Percentiles rank a stretch among this genome's conserved stretches.
Evolutionary conservation across 2,113 vertebrate species (phyloP).

Genomic region (Prionailurus bengalensis): DNA sequence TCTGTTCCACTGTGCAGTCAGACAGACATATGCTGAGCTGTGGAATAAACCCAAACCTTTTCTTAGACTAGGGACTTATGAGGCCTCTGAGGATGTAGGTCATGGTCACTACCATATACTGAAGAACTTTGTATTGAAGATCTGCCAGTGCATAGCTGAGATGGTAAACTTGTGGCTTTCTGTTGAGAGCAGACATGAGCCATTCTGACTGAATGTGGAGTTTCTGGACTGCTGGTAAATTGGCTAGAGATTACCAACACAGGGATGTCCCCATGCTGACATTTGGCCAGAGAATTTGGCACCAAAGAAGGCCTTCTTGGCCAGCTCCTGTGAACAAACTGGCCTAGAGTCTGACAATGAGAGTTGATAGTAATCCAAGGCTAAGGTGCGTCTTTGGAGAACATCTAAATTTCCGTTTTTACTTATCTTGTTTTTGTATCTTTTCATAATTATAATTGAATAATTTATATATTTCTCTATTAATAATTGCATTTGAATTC

Average conservation of each 20-base stretch:
- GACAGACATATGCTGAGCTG: conserved; percentile 58
- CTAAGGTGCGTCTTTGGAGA: neutral
- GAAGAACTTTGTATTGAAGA: neutral
- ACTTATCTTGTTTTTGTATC: conserved; percentile 5
- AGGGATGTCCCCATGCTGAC: conserved; percentile 40
- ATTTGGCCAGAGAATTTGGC: conserved; percentile 70
- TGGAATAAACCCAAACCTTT: conserved; percentile 37
- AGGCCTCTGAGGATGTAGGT: neutral
- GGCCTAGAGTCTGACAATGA: conserved; percentile 41
- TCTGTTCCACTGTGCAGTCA: conserved; percentile 62
- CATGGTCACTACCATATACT: neutral
- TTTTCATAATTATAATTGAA: conserved; percentile 5
- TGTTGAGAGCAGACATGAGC: neutral
- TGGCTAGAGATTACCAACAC: conserved; percentile 54
- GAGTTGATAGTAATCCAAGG: conserved; percentile 27
- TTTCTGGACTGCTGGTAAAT: conserved; percentile 42
- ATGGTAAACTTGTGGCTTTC: neutral
- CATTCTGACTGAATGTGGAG: neutral
- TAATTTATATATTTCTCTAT: neutral
- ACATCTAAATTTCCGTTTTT: neutral
- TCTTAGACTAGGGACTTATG: neutral
- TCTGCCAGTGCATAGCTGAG: neutral
- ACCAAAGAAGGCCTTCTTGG: conserved; percentile 10
- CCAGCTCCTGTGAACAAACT: conserved; percentile 57
- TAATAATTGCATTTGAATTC: conserved; percentile 11